Conservation (phyloP, 2,797 vertebrate species). For the Enteromius treurensis region DNA sequence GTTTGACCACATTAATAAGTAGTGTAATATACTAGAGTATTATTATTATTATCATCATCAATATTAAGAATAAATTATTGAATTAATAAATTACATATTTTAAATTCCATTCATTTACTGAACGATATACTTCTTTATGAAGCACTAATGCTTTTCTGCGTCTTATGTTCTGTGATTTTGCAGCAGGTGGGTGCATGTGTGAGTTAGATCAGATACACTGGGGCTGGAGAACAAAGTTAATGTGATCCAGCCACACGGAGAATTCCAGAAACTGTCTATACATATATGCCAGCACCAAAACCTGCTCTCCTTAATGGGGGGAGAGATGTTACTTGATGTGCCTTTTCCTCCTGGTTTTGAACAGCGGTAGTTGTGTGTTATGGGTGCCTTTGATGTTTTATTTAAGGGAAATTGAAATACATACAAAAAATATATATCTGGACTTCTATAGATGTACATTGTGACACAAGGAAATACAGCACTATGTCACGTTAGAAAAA, state of each 20-base stretch:
- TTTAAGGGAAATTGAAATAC: slow-evolving; percentile 54
- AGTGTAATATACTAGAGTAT: background rate
- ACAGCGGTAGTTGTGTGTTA: slow-evolving; percentile 59
- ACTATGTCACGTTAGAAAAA: background rate
- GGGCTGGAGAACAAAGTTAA: slow-evolving; percentile 58
- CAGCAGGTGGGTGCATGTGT: slow-evolving; percentile 3
- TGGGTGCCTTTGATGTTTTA: slow-evolving; percentile 65
- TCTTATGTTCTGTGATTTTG: slow-evolving; percentile 25
- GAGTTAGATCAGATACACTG: slow-evolving; percentile 35
- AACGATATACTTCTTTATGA: background rate
- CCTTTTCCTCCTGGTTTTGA: slow-evolving; percentile 60
- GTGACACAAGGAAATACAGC: slow-evolving; percentile 46
- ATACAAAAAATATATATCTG: background rate
- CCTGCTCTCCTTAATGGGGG: slow-evolving; percentile 58
- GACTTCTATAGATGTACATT: background rate
- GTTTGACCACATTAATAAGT: background rate
- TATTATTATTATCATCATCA: background rate
- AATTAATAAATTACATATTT: background rate
- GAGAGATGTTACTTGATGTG: slow-evolving; percentile 67
- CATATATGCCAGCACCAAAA: slow-evolving; percentile 52
- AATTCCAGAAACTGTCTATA: slow-evolving; percentile 56
- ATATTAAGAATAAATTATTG: background rate
- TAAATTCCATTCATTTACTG: background rate
- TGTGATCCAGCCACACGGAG: slow-evolving; percentile 61
- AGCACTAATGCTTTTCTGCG: background rate